Conservation (phyloP, 2,888 invertebrate species). For the Crocallis elinguaria region DNA sequence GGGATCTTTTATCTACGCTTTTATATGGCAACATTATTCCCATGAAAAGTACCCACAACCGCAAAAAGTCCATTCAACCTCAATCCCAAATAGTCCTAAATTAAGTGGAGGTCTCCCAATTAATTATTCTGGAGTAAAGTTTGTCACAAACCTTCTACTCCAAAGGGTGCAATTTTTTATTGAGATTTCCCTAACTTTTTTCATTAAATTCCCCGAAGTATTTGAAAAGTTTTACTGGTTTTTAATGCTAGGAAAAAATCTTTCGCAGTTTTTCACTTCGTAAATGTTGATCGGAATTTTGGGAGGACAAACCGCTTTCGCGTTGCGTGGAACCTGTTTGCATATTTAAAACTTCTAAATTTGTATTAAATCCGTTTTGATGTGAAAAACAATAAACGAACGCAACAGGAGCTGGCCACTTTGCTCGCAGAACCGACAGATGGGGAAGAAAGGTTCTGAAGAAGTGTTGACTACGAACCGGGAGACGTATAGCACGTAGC, state of each 20-base stretch:
- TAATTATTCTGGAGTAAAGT: slow-evolving; percentile 63
- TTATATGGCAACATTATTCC: slow-evolving; percentile 10
- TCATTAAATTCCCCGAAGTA: slow-evolving; percentile 69
- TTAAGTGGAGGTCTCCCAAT: slow-evolving; percentile 45
- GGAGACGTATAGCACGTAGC: too few species aligned
- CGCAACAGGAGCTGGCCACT: too few species aligned
- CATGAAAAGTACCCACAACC: slow-evolving; percentile 14
- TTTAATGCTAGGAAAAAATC: slow-evolving; percentile 55
- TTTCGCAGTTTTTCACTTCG: slow-evolving; percentile 50
- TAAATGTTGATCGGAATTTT: slow-evolving; percentile 44
- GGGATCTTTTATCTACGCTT: neutral
- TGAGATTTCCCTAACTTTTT: slow-evolving; percentile 68
- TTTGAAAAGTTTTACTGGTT: slow-evolving; percentile 62
- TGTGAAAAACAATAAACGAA: neutral
- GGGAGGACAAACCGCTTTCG: slow-evolving; percentile 9
- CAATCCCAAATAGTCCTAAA: slow-evolving; percentile 34
- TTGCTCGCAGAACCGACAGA: too few species aligned
- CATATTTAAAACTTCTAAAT: slow-evolving; percentile 4
- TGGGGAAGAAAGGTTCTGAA: too few species aligned
- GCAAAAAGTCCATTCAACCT: slow-evolving; percentile 28
- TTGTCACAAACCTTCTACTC: slow-evolving; percentile 56
- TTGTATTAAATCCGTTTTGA: neutral
- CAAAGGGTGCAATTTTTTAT: slow-evolving; percentile 69
- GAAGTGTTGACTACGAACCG: too few species aligned
- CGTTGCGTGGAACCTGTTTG: slow-evolving; percentile 26